Base-by-base conservation (phyloP, 2,888 invertebrate genomes). In the Tetragonisca angustula region DNA sequence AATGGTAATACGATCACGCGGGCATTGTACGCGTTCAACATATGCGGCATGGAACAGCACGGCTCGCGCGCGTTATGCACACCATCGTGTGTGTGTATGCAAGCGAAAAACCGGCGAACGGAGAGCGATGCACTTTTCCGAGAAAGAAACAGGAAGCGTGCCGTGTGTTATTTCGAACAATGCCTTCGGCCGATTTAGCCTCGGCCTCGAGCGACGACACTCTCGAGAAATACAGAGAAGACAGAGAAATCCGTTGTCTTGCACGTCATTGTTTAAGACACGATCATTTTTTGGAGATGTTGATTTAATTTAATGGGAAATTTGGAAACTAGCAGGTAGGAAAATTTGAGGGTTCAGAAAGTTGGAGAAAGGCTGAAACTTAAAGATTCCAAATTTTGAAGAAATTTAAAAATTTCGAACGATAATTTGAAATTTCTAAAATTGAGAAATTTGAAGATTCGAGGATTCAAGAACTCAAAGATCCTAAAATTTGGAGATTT, bases 1-100 rank as follows among this genome's bases (percentile, higher is more conserved):
- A 80, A 79, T 65, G 67, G 80, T 87, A 89, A 88, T 85, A 83
- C 75, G 88, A 88, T 85, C 88, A 72, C 70, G 61, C 43, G 65
- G 71, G 85, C 67, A 85, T 88, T 87, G 85, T 85, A 64, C 76
- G 62, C 72, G 69, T 59, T 69, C 78, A 62, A 73, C 85, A 75
- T 80, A 78, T 81, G 88, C 83, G 64, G 62, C 54, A 17, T 59
- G 59, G 64, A 50, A 49, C 64, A 61, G 71, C 43, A 43, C 43
- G 43, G 71, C 36, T 79, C 49, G 75, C 59, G 65, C 19, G 78
- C 70, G 70, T 74, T 77, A 72, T 71, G 61, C 67, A 27, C 56
- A 32, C 21, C 4, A 17, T 9, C 36, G 27, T 17, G 36, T 17
- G 27, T 27, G 24, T 67, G 27, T 15, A 65, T n/a, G 65, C 50